Conservation (phyloP, 2,888 invertebrate species). For the Cataglyphis cursor region DNA sequence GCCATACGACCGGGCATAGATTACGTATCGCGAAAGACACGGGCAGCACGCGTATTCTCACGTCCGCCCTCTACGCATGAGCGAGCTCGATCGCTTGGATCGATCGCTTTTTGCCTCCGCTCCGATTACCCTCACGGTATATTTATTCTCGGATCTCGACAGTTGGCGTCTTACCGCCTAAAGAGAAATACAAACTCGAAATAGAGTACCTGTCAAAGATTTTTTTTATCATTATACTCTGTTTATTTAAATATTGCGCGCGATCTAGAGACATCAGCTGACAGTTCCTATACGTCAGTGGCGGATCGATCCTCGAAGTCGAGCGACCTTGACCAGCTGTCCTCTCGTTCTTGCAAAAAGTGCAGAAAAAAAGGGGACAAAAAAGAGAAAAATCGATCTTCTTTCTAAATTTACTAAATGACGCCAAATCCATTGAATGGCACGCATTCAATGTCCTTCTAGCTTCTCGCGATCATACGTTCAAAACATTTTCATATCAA, state of each 20-base stretch:
- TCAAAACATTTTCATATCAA: not conserved
- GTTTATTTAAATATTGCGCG: not conserved
- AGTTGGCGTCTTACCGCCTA: not conserved
- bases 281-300: not conserved
- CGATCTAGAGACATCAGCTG: not conserved
- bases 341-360: constrained; percentile 2
- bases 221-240: not conserved
- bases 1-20: constrained; percentile 41
- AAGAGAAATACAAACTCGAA: not conserved
- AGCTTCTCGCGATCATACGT: not conserved
- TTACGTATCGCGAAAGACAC: constrained; percentile 26
- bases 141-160: constrained; percentile 15
- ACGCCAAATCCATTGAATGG: constrained; percentile 1
- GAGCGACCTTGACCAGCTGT: constrained; percentile 10
- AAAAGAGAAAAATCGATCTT: constrained; percentile 41
- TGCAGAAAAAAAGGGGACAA: constrained; percentile 13
- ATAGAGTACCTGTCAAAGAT: not conserved
- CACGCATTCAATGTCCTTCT: constrained; percentile 26
- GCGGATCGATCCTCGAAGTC: constrained; percentile 14
- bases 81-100: constrained; percentile 34
- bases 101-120: constrained; percentile 45
- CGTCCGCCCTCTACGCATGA: constrained; percentile 43
- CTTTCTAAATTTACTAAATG: constrained; percentile 28
- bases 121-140: constrained; percentile 17
- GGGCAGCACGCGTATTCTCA: constrained; percentile 30